Conservation (phyloP, 2,888 invertebrate species). For the Synergus gifuensis region DNA sequence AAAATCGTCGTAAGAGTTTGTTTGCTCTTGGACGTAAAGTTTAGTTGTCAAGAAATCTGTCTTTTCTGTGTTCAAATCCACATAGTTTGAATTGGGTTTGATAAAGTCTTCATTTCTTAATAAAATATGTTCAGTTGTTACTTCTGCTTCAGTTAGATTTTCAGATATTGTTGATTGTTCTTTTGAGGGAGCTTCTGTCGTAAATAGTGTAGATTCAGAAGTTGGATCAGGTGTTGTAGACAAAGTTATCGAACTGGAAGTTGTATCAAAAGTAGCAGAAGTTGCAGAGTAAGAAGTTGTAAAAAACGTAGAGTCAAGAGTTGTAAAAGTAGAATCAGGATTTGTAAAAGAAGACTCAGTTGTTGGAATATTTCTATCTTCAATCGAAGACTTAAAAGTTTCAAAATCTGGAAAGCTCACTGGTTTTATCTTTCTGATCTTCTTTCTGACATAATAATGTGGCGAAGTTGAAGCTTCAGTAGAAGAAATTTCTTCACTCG, state of each 20-base stretch:
- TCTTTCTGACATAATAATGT: constrained; percentile 8
- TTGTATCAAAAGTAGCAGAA: neutral
- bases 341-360: neutral
- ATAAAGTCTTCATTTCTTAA: neutral
- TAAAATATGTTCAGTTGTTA: neutral
- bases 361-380: neutral
- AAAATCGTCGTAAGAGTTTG: neutral
- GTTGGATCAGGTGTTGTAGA: neutral
- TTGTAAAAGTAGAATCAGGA: neutral
- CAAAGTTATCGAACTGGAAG: neutral
- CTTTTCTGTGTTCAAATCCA: neutral
- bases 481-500: neutral
- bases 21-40: neutral
- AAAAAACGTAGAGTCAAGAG: neutral
- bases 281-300: neutral
- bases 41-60: neutral
- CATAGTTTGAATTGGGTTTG: neutral
- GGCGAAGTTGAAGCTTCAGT: neutral
- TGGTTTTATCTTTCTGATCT: neutral
- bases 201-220: neutral
- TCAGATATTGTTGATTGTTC: neutral
- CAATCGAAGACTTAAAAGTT: neutral
- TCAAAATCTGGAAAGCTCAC: neutral
- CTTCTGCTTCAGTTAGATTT: neutral
- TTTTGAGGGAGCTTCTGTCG: neutral